Conservation (phyloP, 2,113 vertebrate genomes). For the Chaetodon trifascialis region DNA sequence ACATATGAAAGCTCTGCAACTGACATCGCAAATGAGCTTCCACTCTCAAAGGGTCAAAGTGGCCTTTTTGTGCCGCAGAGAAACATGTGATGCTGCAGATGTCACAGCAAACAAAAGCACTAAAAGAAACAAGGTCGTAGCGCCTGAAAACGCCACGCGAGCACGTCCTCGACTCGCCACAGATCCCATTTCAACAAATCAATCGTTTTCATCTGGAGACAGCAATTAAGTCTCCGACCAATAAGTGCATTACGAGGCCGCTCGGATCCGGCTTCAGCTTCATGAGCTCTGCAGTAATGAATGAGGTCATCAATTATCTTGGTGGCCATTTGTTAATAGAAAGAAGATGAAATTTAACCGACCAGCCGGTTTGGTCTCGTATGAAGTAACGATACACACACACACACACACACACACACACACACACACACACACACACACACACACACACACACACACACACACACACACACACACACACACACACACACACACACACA, state of each 20-base stretch:
- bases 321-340: neutral
- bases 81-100: neutral
- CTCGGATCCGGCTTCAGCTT: conserved; percentile 11
- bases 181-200: conserved; percentile 1
- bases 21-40: too few relatives aligned
- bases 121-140: neutral
- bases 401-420: neutral
- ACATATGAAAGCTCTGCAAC: too few relatives aligned
- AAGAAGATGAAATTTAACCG: neutral
- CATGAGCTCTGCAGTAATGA: neutral
- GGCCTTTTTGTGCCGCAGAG: neutral
- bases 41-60: too few relatives aligned
- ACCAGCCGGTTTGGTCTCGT: neutral
- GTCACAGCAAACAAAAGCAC: neutral
- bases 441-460: neutral
- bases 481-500: neutral
- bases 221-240: neutral
- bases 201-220: conserved; percentile 23
- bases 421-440: neutral
- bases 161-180: neutral
- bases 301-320: conserved; percentile 6
- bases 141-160: neutral
- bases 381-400: neutral
- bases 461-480: neutral
- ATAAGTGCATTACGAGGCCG: neutral